These are phyloP conservation scores for Desoria tigrina DNA, from an alignment of 2,888 invertebrate genomes.

Conservation along the genomic window DNA sequence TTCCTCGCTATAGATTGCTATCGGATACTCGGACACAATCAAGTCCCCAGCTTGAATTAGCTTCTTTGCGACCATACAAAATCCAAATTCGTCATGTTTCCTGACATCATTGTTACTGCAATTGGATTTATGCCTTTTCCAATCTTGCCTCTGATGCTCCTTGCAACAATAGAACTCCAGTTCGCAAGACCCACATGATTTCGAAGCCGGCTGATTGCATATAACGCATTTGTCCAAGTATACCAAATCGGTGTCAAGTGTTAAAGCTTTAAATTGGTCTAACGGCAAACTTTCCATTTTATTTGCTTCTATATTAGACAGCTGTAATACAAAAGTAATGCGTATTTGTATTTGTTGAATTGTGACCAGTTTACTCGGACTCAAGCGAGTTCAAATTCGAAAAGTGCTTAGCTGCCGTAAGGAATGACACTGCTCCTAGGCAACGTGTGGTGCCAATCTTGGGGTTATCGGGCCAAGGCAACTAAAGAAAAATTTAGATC, in stretches of 20 bases:
- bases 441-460: too few species aligned
- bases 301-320: too few species aligned
- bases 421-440: too few species aligned
- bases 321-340: too few species aligned
- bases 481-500: too few species aligned
- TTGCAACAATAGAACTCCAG: conserved; percentile 69
- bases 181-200: conserved; percentile 60
- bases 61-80: conserved; percentile 14
- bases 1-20: conserved; percentile 15
- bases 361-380: too few species aligned
- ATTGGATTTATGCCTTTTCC: conserved; percentile 67
- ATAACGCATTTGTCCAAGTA: conserved; percentile 25
- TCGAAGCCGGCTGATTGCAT: conserved; percentile 27
- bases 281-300: too few species aligned
- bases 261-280: too few species aligned
- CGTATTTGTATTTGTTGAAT: too few species aligned
- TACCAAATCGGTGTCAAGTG: neutral
- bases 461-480: too few species aligned
- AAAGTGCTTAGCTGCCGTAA: too few species aligned
- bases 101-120: conserved; percentile 31
- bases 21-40: conserved; percentile 22
- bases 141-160: conserved; percentile 71
- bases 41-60: conserved; percentile 14
- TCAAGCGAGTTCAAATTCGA: too few species aligned
- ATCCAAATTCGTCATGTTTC: neutral